phyloP scores from a whole-genome alignment of 2,113 vertebrate species.

The Sciurus niger region DNA sequence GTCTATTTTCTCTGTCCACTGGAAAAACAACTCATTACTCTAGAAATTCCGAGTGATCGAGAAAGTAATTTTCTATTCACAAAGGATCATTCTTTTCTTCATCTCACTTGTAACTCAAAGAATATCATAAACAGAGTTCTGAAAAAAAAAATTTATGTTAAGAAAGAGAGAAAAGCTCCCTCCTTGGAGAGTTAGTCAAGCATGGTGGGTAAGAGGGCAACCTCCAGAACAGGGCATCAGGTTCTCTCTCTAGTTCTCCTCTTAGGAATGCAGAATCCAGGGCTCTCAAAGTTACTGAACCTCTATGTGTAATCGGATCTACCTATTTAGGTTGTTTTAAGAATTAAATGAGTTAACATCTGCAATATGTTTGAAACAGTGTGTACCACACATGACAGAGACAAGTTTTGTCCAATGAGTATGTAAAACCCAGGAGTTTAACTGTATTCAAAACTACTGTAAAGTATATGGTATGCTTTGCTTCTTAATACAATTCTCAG shows the following conservation, averaged over 20 bases:
- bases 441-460: neutral
- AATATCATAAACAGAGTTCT: slow-evolving; percentile 23
- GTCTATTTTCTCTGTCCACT: neutral
- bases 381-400: neutral
- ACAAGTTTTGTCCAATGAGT: neutral
- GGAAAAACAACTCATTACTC: slow-evolving; percentile 39
- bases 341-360: neutral
- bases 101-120: slow-evolving; percentile 42
- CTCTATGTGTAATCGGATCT: neutral
- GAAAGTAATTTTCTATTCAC: slow-evolving; percentile 51
- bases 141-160: neutral
- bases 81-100: slow-evolving; percentile 8
- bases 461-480: neutral
- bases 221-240: neutral
- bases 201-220: neutral
- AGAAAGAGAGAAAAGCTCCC: neutral
- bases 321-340: neutral
- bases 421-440: neutral
- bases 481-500: neutral
- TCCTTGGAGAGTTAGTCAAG: neutral
- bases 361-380: neutral
- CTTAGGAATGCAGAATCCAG: neutral
- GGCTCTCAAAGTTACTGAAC: neutral
- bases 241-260: neutral
- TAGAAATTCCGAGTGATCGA: slow-evolving; percentile 48